phyloP scores from a whole-genome alignment of 2,797 vertebrate species.

The Danio jaintianensis region DNA sequence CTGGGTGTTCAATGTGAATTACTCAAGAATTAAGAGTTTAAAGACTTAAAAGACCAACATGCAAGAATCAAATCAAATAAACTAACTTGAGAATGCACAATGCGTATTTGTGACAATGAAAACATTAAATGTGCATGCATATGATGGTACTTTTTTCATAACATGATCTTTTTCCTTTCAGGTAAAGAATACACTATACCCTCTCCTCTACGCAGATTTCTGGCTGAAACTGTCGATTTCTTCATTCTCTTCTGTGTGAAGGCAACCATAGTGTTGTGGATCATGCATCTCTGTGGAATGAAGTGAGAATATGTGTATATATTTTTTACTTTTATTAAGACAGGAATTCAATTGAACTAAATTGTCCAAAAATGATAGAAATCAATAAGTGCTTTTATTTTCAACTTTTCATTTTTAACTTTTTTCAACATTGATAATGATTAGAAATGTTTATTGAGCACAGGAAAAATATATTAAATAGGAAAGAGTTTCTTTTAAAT shows the following conservation, averaged over 20 bases:
- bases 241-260: constrained; percentile 96
- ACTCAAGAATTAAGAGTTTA: too few species aligned
- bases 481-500: not conserved
- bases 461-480: not conserved
- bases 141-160: not conserved
- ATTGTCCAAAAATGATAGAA: too few species aligned
- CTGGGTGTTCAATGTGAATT: too few species aligned
- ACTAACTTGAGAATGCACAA: not conserved
- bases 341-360: too few species aligned
- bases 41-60: not conserved
- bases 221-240: constrained; percentile 96
- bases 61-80: not conserved
- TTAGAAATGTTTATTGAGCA: not conserved
- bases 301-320: constrained; percentile 80
- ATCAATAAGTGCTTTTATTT: too few species aligned
- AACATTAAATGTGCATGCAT: not conserved
- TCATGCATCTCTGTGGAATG: constrained; percentile 95
- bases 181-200: constrained; percentile 92
- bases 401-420: too few species aligned
- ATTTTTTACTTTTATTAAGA: too few species aligned
- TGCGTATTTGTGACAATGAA: not conserved
- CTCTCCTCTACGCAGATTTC: constrained; percentile 90
- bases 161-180: constrained; percentile 64
- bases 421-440: not conserved
- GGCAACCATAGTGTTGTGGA: constrained; percentile 91